Conservation (phyloP, 2,797 vertebrate genomes). For the Lutjanus argentimaculatus region DNA sequence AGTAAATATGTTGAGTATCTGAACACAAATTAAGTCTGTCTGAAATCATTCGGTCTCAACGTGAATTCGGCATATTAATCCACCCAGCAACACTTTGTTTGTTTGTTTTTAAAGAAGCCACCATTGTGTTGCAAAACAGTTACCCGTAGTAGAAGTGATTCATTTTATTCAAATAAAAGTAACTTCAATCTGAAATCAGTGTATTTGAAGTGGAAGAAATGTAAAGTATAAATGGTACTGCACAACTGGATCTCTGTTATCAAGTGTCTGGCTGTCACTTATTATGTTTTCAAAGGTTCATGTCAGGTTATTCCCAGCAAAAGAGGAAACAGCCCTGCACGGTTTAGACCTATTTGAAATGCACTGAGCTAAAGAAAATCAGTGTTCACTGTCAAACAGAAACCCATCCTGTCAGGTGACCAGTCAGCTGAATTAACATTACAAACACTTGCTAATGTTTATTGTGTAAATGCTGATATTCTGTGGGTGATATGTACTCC, state of each 20-base stretch:
- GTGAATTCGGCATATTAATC: slow-evolving; percentile 11
- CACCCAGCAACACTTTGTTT: not conserved
- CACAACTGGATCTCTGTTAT: not conserved
- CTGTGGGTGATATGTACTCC: not conserved
- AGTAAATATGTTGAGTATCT: fast-evolving
- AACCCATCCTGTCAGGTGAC: not conserved
- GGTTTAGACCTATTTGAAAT: too few relatives aligned
- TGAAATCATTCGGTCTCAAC: fast-evolving
- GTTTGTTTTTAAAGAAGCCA: not conserved
- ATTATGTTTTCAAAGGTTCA: too few relatives aligned
- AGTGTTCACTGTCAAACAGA: not conserved
- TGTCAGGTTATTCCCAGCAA: not conserved
- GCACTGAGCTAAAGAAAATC: too few relatives aligned
- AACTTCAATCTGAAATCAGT: not conserved
- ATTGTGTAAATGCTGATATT: too few relatives aligned
- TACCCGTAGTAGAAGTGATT: not conserved
- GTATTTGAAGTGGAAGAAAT: not conserved
- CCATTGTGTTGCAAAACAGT: not conserved
- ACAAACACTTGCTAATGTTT: not conserved
- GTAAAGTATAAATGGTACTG: not conserved
- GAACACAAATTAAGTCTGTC: fast-evolving
- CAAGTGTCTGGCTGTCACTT: not conserved
- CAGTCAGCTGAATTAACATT: not conserved
- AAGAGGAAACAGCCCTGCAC: not conserved
- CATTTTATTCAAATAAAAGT: not conserved